These are phyloP conservation scores for Porites lobata DNA, from an alignment of 92 coral and sea anemone genomes.

Conservation along the genomic window DNA sequence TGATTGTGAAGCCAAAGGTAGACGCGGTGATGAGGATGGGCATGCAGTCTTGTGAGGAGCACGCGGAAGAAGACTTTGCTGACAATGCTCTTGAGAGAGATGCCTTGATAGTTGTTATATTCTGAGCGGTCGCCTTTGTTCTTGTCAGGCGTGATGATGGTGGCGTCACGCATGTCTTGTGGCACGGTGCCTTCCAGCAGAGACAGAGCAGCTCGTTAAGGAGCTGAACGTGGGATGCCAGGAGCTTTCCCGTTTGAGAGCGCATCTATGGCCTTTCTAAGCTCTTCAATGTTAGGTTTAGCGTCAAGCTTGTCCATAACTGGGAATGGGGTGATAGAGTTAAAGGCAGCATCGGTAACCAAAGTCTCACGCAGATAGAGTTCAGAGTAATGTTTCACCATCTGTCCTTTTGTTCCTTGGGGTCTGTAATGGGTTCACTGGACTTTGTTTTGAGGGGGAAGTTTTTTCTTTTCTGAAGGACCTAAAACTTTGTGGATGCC, in stretches of 20 bases:
- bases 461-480: neutral
- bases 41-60: neutral
- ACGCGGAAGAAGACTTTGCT: neutral
- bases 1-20: neutral
- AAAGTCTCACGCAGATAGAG: neutral
- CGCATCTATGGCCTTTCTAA: constrained; percentile 1
- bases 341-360: neutral
- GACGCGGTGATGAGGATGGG: neutral
- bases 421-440: neutral
- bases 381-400: neutral
- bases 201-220: constrained; percentile 12
- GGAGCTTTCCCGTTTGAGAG: neutral
- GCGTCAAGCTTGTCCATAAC: no score
- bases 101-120: neutral
- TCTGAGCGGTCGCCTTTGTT: no score
- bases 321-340: no score
- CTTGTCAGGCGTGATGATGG: no score
- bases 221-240: no score
- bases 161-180: no score
- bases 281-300: neutral
- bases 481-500: constrained; percentile 20
- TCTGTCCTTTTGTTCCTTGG: neutral
- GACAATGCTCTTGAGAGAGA: neutral
- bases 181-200: neutral
- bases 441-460: neutral